Conservation (phyloP, 1,140 invertebrate genomes). For the Drosophila erecta region DNA sequence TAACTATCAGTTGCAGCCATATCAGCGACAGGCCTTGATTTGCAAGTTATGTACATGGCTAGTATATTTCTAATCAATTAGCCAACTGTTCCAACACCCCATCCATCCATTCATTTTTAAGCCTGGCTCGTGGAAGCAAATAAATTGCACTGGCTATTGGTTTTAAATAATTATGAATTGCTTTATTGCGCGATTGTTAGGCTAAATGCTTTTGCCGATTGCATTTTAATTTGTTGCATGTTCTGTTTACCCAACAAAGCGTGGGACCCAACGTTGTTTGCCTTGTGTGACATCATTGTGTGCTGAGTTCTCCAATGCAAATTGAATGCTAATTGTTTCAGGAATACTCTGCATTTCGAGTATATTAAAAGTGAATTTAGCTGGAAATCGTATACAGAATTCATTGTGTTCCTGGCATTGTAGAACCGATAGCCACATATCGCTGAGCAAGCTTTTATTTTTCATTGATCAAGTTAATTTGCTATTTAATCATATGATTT, state of each 20-base stretch:
- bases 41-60: background rate
- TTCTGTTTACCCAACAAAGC: constrained; percentile 40
- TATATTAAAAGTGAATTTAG: background rate
- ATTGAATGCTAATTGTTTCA: constrained; percentile 51
- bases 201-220: constrained; percentile 58
- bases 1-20: background rate
- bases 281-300: constrained; percentile 53
- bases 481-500: background rate
- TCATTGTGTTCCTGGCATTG: background rate
- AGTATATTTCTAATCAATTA: constrained; percentile 35
- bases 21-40: background rate
- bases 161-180: constrained; percentile 55
- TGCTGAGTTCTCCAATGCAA: constrained; percentile 40
- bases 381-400: background rate
- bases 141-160: constrained; percentile 52
- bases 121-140: constrained; percentile 26
- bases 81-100: constrained; percentile 16
- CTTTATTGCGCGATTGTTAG: constrained; percentile 39
- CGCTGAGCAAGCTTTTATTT: too few species aligned
- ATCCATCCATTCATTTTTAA: constrained; percentile 28
- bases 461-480: background rate
- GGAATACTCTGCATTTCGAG: constrained; percentile 1
- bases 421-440: background rate
- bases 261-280: constrained; percentile 37
- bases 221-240: constrained; percentile 63